Evolutionary conservation across 2,797 vertebrate genomes (phyloP).

Genomic region (Crax fasciolata): DNA sequence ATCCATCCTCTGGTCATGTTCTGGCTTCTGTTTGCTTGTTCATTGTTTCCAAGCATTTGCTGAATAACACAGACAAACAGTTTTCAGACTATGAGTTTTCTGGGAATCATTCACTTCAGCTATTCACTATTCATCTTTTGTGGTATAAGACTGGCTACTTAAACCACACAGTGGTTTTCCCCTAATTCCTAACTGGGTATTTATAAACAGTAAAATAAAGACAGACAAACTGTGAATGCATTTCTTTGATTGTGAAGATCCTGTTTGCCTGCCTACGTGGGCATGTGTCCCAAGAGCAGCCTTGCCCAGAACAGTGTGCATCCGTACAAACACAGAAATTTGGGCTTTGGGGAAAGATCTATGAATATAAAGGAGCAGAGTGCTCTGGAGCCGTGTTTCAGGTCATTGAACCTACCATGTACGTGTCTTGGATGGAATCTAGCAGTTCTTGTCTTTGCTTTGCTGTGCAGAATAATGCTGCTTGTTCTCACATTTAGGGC

Average conservation of each 20-base stretch:
- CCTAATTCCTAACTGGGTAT: slow-evolving; percentile 49
- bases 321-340: background rate
- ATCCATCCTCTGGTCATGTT: background rate
- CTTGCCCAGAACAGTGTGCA: background rate
- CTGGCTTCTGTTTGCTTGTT: slow-evolving; percentile 30
- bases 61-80: background rate
- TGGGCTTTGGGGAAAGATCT: background rate
- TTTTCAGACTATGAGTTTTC: slow-evolving; percentile 55
- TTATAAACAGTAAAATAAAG: slow-evolving; percentile 68
- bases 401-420: background rate
- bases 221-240: background rate
- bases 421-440: background rate
- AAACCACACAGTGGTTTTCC: slow-evolving; percentile 57
- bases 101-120: slow-evolving; percentile 52
- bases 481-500: background rate
- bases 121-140: slow-evolving; percentile 73
- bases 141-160: slow-evolving; percentile 51
- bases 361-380: background rate
- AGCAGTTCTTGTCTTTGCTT: background rate
- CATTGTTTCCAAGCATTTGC: slow-evolving; percentile 10
- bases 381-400: fast-evolving
- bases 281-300: background rate
- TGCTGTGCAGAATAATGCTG: background rate
- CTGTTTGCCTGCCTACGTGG: slow-evolving; percentile 14
- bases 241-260: slow-evolving; percentile 47